Evolutionary conservation across 2,113 vertebrate species (phyloP).

Genomic region (Pangasianodon gigas): DNA sequence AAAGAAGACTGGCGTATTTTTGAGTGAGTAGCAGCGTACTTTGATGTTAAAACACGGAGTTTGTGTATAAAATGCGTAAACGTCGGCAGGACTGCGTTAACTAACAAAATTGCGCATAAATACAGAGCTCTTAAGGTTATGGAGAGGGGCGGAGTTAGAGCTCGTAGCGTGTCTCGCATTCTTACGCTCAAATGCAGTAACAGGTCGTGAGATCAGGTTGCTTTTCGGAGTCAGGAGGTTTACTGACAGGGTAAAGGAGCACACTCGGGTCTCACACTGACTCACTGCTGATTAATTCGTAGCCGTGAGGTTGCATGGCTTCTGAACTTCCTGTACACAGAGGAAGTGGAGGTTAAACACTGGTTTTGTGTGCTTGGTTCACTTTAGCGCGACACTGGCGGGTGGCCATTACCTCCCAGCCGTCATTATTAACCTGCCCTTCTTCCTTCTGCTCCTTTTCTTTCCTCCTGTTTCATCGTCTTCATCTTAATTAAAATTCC

Average conservation of each 20-base stretch:
- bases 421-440: neutral
- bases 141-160: neutral
- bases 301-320: constrained; percentile 4
- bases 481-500: neutral
- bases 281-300: constrained; percentile 1
- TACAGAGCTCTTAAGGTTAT: neutral
- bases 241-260: neutral
- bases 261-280: neutral
- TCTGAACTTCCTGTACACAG: constrained; percentile 22
- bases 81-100: too few species aligned
- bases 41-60: neutral
- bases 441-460: neutral
- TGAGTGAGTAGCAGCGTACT: neutral
- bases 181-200: neutral
- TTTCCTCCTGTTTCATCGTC: neutral
- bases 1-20: neutral
- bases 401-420: neutral
- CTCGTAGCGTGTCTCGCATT: neutral
- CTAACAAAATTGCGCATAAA: neutral
- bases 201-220: neutral
- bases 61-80: neutral
- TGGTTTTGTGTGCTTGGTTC: neutral
- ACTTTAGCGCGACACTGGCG: neutral
- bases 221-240: neutral
- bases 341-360: constrained; percentile 17